Conservation (phyloP, 2,797 vertebrate genomes). For the Otolemur crassicaudatus region DNA sequence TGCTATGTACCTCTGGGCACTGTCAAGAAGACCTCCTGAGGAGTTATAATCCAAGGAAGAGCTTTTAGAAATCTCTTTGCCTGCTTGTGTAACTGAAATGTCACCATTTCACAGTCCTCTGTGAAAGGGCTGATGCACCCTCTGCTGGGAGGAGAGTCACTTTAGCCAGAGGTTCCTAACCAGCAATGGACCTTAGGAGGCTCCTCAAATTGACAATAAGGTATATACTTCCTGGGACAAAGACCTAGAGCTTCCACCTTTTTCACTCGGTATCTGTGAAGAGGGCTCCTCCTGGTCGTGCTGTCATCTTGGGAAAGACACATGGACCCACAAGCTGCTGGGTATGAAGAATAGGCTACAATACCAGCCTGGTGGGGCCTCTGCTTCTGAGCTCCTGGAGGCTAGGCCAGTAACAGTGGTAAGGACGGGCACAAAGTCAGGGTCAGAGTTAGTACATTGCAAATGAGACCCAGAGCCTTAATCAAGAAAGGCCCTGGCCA, state of each 20-base stretch:
- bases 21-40: background rate
- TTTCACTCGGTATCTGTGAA: background rate
- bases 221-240: background rate
- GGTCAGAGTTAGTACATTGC: background rate
- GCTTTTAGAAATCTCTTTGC: background rate
- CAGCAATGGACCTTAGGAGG: background rate
- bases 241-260: background rate
- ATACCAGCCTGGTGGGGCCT: background rate
- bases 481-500: background rate
- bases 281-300: background rate
- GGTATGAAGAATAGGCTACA: background rate
- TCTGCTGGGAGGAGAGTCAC: conserved; percentile 15
- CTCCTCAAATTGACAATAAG: background rate
- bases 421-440: background rate
- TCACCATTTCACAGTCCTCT: background rate
- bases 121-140: background rate
- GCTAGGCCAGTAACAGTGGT: background rate
- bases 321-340: background rate
- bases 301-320: background rate
- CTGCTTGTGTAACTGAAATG: fast-evolving
- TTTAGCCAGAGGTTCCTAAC: background rate
- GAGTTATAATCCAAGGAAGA: background rate
- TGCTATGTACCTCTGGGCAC: background rate
- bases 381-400: background rate
- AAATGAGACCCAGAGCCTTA: background rate